Evolutionary conservation across 2,113 vertebrate species (phyloP).

Genomic region (Lampris megalopsis): DNA sequence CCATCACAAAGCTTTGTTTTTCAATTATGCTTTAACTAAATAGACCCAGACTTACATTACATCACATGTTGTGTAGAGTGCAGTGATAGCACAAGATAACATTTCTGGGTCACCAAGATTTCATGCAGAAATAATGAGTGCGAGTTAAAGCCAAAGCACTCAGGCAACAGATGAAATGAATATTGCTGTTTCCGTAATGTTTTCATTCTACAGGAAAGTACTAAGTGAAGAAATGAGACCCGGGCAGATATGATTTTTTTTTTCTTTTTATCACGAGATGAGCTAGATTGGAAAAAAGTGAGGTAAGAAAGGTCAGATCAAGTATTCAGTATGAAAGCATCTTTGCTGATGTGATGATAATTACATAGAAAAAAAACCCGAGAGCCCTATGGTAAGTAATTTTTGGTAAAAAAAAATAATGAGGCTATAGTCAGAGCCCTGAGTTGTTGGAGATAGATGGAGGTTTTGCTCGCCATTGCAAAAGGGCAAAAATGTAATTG

Average conservation of each 20-base stretch:
- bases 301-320: too few species aligned
- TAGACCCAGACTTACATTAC: too few species aligned
- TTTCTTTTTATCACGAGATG: background rate
- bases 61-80: constrained; percentile 53
- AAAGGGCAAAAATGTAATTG: background rate
- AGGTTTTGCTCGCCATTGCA: background rate
- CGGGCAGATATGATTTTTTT: background rate
- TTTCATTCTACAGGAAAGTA: constrained; percentile 24
- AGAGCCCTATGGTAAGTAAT: too few species aligned
- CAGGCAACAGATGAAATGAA: constrained; percentile 57
- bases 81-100: constrained; percentile 69
- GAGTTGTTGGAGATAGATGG: background rate
- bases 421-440: background rate
- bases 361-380: too few species aligned
- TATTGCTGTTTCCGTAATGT: constrained; percentile 42
- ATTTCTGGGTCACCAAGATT: constrained; percentile 73
- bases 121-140: constrained; percentile 58
- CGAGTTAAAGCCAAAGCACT: constrained; percentile 43
- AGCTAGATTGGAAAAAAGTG: background rate
- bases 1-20: too few species aligned
- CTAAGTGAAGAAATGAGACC: constrained; percentile 24
- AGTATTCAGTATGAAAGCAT: background rate
- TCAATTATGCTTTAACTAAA: too few species aligned
- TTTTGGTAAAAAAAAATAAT: too few species aligned
- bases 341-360: background rate